Percentiles rank a stretch among this genome's conserved stretches.
Conservation (phyloP, 1,140 invertebrate species). For the Brachionus calyciflorus region DNA sequence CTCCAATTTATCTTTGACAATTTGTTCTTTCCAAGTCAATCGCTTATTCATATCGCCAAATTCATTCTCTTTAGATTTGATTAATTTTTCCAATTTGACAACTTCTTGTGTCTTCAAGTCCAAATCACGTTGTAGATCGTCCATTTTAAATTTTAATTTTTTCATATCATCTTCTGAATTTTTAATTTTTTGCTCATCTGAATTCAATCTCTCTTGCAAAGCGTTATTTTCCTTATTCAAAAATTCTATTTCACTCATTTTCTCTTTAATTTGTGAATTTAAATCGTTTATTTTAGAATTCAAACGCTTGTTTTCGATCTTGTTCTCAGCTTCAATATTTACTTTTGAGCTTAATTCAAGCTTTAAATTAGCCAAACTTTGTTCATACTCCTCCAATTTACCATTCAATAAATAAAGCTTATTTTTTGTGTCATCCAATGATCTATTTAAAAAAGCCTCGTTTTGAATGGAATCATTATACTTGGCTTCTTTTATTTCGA, state of each 20-base stretch:
- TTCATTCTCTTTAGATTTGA: constrained; percentile 40
- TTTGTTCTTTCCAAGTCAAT: constrained; percentile 25
- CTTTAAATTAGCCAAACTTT: constrained; percentile 1
- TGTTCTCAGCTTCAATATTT: constrained; percentile 1
- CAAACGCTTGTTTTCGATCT: background rate
- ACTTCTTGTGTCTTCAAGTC: background rate
- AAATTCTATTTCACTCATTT: constrained; percentile 47
- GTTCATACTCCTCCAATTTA: constrained; percentile 17
- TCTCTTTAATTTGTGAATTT: constrained; percentile 10
- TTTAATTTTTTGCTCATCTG: constrained; percentile 22
- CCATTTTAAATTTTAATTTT: constrained; percentile 28
- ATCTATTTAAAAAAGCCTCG: background rate
- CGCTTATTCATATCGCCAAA: constrained; percentile 6
- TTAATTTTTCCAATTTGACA: constrained; percentile 18
- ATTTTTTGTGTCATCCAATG: background rate
- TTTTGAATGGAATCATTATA: background rate
- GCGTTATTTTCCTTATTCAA: constrained; percentile 47
- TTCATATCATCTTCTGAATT: background rate
- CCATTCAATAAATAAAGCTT: background rate
- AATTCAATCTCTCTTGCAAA: constrained; percentile 32
- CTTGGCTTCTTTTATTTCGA: constrained; percentile 29
- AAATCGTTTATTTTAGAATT: constrained; percentile 33
- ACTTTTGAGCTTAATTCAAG: background rate
- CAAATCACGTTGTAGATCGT: constrained; percentile 31
- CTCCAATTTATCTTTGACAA: constrained; percentile 21